A percentile compares a stretch with the other conserved stretches of the same genome.
phyloP scores from a whole-genome alignment of 2,113 vertebrate genomes.

The Heteronetta atricapilla region DNA sequence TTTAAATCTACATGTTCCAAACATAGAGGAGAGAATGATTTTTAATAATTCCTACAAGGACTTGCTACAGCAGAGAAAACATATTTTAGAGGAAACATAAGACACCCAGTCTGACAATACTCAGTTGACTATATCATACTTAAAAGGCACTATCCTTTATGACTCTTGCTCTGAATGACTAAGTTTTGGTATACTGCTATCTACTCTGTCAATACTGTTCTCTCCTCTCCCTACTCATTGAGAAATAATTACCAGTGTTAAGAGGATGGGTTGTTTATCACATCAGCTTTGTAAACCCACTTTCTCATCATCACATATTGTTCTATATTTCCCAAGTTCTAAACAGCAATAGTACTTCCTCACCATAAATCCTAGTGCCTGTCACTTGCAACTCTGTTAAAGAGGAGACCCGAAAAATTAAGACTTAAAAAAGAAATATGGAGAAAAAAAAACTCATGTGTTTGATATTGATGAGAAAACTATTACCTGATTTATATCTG shows the following conservation, averaged over 20 bases:
- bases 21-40: background rate
- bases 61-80: background rate
- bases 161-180: background rate
- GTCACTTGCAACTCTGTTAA: background rate
- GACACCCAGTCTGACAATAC: background rate
- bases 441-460: background rate
- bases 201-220: background rate
- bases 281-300: background rate
- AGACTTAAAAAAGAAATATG: background rate
- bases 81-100: background rate
- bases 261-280: background rate
- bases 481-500: background rate
- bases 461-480: background rate
- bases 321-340: background rate
- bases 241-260: background rate
- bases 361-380: background rate
- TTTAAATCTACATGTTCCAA: background rate
- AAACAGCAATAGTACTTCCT: background rate
- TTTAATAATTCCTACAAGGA: background rate
- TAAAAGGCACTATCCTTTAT: background rate
- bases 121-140: background rate
- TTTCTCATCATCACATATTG: background rate
- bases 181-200: background rate
- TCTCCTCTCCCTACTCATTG: background rate
- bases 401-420: background rate